phyloP scores from a whole-genome alignment of 2,888 invertebrate genomes.

The Drosophila mettleri region DNA sequence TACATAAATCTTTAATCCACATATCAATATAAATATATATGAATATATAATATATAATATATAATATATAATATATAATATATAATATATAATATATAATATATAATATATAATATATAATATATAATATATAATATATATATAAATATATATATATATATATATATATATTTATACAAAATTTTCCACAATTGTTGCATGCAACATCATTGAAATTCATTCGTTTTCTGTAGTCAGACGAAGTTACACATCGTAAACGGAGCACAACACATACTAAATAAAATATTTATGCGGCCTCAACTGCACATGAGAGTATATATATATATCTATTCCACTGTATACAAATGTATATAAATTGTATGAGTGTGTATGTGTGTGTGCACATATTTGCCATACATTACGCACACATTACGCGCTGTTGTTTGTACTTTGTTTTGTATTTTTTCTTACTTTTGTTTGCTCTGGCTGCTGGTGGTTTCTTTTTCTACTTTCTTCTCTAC shows the following conservation, averaged over 20 bases:
- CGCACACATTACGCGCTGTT: constrained; percentile 74
- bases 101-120: background rate
- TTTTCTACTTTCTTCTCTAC: constrained; percentile 11
- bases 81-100: background rate
- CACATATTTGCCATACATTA: constrained; percentile 77
- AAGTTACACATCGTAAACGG: constrained; percentile 74
- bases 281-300: constrained; percentile 70
- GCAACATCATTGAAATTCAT: constrained; percentile 14
- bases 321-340: constrained; percentile 4
- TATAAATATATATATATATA: background rate
- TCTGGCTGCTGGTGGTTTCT: constrained; percentile 33
- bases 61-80: constrained; percentile 2
- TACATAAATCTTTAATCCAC: too few relatives aligned
- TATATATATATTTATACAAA: background rate
- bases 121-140: background rate
- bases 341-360: constrained; percentile 3
- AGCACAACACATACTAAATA: constrained; percentile 73
- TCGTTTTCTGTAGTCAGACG: constrained; percentile 46
- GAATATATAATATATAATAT: constrained; percentile 1
- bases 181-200: constrained; percentile 38
- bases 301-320: constrained; percentile 20
- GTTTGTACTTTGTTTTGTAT: constrained; percentile 44
- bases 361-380: constrained; percentile 37
- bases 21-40: constrained; percentile 3
- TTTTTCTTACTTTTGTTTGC: constrained; percentile 31